These are phyloP conservation scores for Luidia sarsii DNA, from an alignment of 53 echinoderm and acorn worm genomes.

Conservation along the genomic window DNA sequence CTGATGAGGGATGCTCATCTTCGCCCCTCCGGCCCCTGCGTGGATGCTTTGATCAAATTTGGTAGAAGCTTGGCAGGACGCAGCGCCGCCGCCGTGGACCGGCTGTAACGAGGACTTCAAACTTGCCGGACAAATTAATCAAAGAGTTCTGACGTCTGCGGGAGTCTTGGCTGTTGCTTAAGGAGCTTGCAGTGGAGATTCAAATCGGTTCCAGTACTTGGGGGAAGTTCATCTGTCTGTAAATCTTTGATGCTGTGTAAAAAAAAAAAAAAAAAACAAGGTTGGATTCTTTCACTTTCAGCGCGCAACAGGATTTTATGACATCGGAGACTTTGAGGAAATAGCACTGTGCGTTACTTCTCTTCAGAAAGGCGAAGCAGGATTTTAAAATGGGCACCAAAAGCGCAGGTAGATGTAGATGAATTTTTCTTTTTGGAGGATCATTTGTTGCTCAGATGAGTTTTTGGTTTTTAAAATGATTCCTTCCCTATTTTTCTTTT, in stretches of 20 bases:
- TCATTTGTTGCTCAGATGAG: too few species aligned
- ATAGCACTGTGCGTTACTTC: slow-evolving; percentile 6
- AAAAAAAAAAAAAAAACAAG: neutral
- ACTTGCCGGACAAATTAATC: too few species aligned
- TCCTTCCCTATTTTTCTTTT: too few species aligned
- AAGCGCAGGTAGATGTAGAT: slow-evolving; percentile 19
- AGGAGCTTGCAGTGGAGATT: neutral
- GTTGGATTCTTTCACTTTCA: neutral
- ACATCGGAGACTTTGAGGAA: neutral
- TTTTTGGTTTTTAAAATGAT: too few species aligned
- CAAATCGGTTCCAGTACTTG: neutral
- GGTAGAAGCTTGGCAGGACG: too few species aligned
- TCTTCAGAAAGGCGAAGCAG: neutral
- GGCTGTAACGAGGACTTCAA: too few species aligned
- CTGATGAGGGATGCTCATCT: neutral
- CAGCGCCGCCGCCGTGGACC: too few species aligned
- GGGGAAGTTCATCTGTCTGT: neutral
- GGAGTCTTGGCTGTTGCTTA: too few species aligned
- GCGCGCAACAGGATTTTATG: neutral
- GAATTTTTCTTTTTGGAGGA: too few species aligned
- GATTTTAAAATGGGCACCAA: slow-evolving; percentile 36
- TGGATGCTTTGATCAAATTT: slow-evolving; percentile 35
- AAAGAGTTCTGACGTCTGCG: too few species aligned
- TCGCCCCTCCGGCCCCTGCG: slow-evolving; percentile 10
- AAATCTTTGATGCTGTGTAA: neutral